These are phyloP conservation scores for Morinoia aosen DNA, from an alignment of 2,888 invertebrate species.

Conservation along the genomic window DNA sequence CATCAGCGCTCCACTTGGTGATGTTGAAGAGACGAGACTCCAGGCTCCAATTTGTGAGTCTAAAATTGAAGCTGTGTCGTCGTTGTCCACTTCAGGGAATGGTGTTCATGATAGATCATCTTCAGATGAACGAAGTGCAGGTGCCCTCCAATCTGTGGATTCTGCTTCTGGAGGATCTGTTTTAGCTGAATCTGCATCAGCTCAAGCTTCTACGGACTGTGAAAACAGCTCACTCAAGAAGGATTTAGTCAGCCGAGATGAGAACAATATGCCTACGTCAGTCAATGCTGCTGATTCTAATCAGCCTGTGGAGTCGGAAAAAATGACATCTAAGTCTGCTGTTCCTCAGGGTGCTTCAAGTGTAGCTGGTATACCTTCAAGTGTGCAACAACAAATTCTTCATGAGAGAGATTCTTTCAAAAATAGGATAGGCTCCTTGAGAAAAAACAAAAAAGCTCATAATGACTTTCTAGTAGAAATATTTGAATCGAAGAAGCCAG, in stretches of 20 bases:
- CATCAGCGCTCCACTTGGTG: conserved; percentile 13
- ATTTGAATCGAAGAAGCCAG: conserved; percentile 50
- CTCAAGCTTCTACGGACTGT: not conserved
- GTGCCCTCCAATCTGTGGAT: not conserved
- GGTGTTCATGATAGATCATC: not conserved
- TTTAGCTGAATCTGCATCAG: not conserved
- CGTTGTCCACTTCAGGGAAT: not conserved
- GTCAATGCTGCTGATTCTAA: not conserved
- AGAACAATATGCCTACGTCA: not conserved
- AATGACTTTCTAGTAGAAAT: conserved; percentile 36
- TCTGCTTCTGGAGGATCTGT: not conserved
- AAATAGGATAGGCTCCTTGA: conserved; percentile 35
- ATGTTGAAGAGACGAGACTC: not conserved
- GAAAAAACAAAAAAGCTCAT: conserved; percentile 24
- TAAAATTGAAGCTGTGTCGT: not conserved
- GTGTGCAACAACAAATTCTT: not conserved
- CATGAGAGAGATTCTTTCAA: conserved; percentile 29
- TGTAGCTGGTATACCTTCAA: not conserved
- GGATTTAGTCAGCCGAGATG: not conserved
- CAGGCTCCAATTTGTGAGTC: not conserved
- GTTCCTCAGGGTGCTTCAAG: not conserved
- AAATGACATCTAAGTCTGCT: not conserved
- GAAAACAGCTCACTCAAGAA: not conserved
- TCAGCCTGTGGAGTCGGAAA: not conserved
- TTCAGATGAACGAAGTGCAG: not conserved